These are phyloP conservation scores for Thereuonema tuberculata DNA, from an alignment of 1,140 invertebrate species.

Conservation along the genomic window DNA sequence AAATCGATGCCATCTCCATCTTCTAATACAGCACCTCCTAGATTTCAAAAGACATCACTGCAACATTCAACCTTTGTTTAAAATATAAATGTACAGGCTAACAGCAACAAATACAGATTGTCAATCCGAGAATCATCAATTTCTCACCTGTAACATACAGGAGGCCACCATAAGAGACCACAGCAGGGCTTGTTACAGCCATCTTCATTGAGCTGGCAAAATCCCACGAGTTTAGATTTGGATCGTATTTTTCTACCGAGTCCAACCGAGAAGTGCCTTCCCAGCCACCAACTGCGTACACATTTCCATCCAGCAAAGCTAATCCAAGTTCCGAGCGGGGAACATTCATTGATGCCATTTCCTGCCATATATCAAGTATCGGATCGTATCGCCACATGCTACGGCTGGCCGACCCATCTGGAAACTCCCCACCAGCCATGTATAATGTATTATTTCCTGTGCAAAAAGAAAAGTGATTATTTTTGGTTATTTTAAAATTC, in stretches of 20 bases:
- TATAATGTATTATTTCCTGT: constrained; percentile 39
- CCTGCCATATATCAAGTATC: constrained; percentile 38
- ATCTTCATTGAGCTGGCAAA: constrained; percentile 31
- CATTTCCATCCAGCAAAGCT: constrained; percentile 45
- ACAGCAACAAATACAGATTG: background rate
- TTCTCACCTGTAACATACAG: constrained; percentile 37
- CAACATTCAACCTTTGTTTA: no score
- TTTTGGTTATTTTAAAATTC: background rate
- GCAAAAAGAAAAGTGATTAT: background rate
- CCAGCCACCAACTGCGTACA: constrained; percentile 66
- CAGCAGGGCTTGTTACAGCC: constrained; percentile 37
- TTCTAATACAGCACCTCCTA: constrained; percentile 36
- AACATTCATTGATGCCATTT: constrained; percentile 38
- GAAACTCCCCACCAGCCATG: constrained; percentile 42
- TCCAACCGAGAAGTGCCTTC: constrained; percentile 67
- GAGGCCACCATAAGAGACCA: constrained; percentile 34
- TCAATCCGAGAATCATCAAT: background rate
- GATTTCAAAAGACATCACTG: constrained; percentile 13
- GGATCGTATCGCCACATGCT: constrained; percentile 41
- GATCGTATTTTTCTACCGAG: constrained; percentile 59
- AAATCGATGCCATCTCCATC: constrained; percentile 37
- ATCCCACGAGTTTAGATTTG: constrained; percentile 39
- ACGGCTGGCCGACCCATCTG: constrained; percentile 39
- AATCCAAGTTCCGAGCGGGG: constrained; percentile 42
- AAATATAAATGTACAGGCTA: constrained; percentile 10